Percentiles rank a stretch among this genome's conserved stretches.
Conservation (phyloP, 2,888 invertebrate genomes). For the Patella pellucida region DNA sequence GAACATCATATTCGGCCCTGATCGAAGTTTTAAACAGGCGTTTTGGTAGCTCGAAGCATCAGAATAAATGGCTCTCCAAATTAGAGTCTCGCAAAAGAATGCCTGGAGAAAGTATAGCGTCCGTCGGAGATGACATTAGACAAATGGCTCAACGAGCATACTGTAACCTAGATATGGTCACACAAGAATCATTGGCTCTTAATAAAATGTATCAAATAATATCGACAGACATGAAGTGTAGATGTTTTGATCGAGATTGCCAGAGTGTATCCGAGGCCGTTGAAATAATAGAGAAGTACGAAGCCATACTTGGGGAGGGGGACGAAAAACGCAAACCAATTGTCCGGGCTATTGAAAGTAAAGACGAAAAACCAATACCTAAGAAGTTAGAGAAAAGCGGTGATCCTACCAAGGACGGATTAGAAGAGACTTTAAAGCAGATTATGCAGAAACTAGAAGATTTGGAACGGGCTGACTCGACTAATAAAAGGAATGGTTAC, state of each 20-base stretch:
- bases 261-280: constrained; percentile 31
- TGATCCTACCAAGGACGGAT: background rate
- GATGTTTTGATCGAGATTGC: constrained; percentile 38
- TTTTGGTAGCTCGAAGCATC: background rate
- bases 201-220: constrained; percentile 33
- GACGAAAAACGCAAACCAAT: constrained; percentile 18
- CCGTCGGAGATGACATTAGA: constrained; percentile 28
- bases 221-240: constrained; percentile 33
- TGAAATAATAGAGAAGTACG: constrained; percentile 32
- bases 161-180: constrained; percentile 21
- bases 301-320: constrained; percentile 29
- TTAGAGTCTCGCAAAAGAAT: background rate
- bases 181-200: constrained; percentile 33
- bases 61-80: background rate
- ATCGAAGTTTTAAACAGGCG: background rate
- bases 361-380: background rate
- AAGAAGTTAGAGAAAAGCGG: background rate
- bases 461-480: background rate
- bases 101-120: constrained; percentile 24
- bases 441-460: constrained; percentile 13
- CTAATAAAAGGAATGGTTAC: background rate
- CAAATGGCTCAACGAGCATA: constrained; percentile 30
- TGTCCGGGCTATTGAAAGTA: constrained; percentile 21
- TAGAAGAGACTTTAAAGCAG: constrained; percentile 13
- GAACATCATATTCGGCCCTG: background rate